These are phyloP conservation scores for Rhaphigaster nebulosa DNA, from an alignment of 2,888 invertebrate species.

Conservation along the genomic window DNA sequence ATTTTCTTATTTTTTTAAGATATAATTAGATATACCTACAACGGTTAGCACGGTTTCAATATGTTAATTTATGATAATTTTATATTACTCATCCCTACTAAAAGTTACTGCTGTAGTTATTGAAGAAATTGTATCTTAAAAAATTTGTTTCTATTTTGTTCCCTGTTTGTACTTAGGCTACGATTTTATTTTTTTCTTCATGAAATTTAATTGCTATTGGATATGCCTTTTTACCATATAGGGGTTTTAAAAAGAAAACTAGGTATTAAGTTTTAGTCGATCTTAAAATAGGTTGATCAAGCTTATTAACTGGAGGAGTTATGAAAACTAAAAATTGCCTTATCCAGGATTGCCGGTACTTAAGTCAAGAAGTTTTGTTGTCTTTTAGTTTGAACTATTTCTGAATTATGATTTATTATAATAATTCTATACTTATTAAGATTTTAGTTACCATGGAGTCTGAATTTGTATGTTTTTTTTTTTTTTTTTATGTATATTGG, in stretches of 20 bases:
- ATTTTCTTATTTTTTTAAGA: not conserved
- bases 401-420: too few species aligned
- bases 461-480: too few species aligned
- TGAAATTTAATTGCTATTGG: not conserved
- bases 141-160: not conserved
- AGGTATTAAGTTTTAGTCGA: not conserved
- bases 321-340: too few species aligned
- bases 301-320: too few species aligned
- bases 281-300: not conserved
- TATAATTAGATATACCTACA: not conserved
- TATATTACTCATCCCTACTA: not conserved
- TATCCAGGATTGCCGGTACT: too few species aligned
- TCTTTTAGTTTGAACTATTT: too few species aligned
- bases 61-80: not conserved
- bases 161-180: not conserved
- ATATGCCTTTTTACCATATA: not conserved
- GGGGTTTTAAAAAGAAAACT: not conserved
- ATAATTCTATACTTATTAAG: too few species aligned
- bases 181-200: not conserved
- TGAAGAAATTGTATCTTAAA: not conserved
- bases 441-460: too few species aligned
- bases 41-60: not conserved
- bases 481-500: too few species aligned
- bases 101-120: not conserved
- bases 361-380: too few species aligned